A percentile compares a stretch with the other conserved stretches of the same genome.
These are phyloP conservation scores for Agelaius tricolor DNA, from an alignment of 2,113 vertebrate species.

Conservation along the genomic window DNA sequence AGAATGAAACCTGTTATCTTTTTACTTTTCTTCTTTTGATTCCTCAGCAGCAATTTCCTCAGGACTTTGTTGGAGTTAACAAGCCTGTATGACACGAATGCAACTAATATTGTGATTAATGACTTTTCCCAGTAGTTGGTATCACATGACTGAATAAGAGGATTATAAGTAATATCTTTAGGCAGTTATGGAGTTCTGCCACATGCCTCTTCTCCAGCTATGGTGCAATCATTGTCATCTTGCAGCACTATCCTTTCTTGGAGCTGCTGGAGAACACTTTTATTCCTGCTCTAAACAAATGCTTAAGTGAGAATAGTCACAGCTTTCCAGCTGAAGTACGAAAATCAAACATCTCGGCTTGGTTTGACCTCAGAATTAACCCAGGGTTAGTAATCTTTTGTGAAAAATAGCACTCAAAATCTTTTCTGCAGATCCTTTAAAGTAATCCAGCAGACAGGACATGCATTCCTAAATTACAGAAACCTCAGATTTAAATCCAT, in stretches of 20 bases:
- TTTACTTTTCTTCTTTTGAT: background rate
- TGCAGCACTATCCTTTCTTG: background rate
- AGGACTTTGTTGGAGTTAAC: background rate
- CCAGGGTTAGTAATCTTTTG: background rate
- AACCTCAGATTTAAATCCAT: background rate
- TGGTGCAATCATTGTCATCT: background rate
- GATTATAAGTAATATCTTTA: constrained; percentile 39
- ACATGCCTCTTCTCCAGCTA: background rate
- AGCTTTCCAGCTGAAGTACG: background rate
- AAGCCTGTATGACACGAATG: background rate
- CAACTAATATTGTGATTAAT: constrained; percentile 33
- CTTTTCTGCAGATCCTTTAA: background rate
- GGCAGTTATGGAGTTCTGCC: background rate
- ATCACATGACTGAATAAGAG: constrained; percentile 30
- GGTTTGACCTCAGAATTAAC: background rate
- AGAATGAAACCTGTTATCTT: background rate
- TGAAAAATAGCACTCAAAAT: background rate
- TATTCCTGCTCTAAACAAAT: background rate
- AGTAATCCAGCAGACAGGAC: background rate
- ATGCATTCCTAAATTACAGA: background rate
- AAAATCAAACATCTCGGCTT: background rate
- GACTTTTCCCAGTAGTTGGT: background rate
- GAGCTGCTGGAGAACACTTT: background rate
- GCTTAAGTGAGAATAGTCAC: background rate
- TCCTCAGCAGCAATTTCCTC: background rate